A percentile compares a stretch with the other conserved stretches of the same genome.
These are phyloP conservation scores for Channallabes apus DNA, from an alignment of 2,797 vertebrate genomes.

Conservation along the genomic window DNA sequence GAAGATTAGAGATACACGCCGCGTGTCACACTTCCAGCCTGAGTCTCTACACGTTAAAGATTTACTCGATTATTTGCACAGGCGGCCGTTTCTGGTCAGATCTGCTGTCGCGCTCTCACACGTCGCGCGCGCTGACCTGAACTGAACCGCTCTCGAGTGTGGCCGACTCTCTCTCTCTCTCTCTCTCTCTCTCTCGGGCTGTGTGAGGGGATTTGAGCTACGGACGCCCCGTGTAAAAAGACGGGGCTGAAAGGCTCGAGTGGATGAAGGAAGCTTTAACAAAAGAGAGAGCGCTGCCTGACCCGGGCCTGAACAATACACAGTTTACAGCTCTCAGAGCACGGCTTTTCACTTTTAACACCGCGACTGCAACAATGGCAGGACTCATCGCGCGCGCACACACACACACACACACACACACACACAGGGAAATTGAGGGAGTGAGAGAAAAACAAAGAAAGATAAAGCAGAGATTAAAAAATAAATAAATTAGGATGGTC, in stretches of 20 bases:
- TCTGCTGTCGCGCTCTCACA: background rate
- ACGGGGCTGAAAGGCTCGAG: conserved; percentile 17
- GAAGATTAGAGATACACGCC: background rate
- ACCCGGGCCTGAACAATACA: conserved; percentile 76
- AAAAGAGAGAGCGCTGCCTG: conserved; percentile 76
- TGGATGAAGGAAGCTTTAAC: conserved; percentile 66
- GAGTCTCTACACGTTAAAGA: background rate
- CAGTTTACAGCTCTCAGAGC: conserved; percentile 74
- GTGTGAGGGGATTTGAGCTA: background rate
- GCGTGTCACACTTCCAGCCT: background rate
- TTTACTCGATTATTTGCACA: conserved; percentile 15
- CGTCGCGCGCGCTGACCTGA: background rate
- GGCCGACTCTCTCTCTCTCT: too few relatives aligned
- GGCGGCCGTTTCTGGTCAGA: background rate
- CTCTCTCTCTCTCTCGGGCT: too few relatives aligned
- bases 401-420: too few relatives aligned
- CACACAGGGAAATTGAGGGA: background rate
- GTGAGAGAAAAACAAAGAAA: background rate
- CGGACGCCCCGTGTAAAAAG: conserved; percentile 54
- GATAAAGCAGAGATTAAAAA: background rate
- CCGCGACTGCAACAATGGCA: conserved; percentile 70
- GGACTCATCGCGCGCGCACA: conserved; percentile 50
- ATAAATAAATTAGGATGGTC: background rate
- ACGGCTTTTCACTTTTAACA: conserved; percentile 61
- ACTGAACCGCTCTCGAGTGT: background rate